Evolutionary conservation across 2,113 vertebrate species (phyloP).

Genomic region (Carollia perspicillata): DNA sequence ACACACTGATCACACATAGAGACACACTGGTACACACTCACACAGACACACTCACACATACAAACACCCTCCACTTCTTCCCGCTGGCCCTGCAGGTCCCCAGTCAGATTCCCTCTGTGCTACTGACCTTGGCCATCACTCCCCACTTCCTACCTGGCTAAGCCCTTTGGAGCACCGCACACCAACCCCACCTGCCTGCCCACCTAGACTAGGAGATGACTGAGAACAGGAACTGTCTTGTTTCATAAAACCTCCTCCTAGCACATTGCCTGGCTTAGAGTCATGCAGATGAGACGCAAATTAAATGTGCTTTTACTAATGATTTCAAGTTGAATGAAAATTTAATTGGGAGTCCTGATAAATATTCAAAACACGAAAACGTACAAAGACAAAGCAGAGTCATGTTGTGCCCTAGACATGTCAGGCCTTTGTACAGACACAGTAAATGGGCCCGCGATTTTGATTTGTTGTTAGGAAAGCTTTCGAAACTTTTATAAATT

Average conservation of each 20-base stretch:
- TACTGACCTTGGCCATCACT: not conserved
- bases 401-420: not conserved
- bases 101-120: accelerated
- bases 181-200: not conserved
- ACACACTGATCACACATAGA: not conserved
- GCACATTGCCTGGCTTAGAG: not conserved
- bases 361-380: not conserved
- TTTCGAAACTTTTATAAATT: not conserved
- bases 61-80: not conserved
- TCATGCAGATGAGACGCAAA: not conserved
- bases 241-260: not conserved
- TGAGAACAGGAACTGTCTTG: not conserved
- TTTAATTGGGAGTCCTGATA: not conserved
- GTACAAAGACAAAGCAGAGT: not conserved
- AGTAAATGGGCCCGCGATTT: not conserved
- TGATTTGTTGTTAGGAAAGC: not conserved
- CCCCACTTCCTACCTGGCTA: not conserved
- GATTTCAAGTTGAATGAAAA: not conserved
- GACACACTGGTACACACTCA: too few relatives aligned
- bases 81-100: accelerated
- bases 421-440: not conserved
- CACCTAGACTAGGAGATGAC: accelerated
- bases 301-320: not conserved
- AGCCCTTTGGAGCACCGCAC: accelerated
- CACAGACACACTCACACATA: not conserved